Conservation (phyloP, 2,797 vertebrate species). For the Hozukius guyotensis region DNA sequence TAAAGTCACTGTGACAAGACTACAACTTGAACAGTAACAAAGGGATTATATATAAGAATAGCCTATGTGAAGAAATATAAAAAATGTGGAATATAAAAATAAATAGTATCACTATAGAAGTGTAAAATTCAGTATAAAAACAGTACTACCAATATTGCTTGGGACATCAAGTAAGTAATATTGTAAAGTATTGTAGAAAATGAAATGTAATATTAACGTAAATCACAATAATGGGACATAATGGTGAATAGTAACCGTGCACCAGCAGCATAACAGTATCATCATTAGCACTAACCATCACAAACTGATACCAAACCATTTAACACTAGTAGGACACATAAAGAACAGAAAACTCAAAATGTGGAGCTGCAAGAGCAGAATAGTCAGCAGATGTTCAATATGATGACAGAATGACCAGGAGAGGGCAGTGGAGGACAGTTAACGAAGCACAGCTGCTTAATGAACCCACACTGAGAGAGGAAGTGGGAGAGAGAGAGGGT, state of each 20-base stretch:
- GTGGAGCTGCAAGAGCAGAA: not conserved
- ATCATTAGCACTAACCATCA: not conserved
- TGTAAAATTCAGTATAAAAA: not conserved
- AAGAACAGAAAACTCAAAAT: too few relatives aligned
- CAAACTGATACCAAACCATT: not conserved
- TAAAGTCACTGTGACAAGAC: not conserved
- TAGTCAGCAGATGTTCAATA: not conserved
- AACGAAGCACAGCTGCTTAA: constrained; percentile 55
- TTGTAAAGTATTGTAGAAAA: not conserved
- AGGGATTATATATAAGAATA: not conserved
- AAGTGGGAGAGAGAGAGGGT: not conserved
- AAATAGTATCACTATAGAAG: not conserved
- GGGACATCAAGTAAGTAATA: not conserved
- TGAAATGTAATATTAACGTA: not conserved
- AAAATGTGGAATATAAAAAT: not conserved
- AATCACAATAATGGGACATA: not conserved
- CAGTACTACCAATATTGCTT: not conserved
- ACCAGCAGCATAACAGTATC: not conserved
- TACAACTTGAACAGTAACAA: not conserved
- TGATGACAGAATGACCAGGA: constrained; percentile 65
- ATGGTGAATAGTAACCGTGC: not conserved
- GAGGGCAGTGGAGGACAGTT: constrained; percentile 78
- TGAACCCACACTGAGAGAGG: constrained; percentile 29
- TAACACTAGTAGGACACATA: not conserved
- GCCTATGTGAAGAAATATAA: not conserved